phyloP scores from a whole-genome alignment of 2,113 vertebrate species.

The Nothoprocta perdicaria region DNA sequence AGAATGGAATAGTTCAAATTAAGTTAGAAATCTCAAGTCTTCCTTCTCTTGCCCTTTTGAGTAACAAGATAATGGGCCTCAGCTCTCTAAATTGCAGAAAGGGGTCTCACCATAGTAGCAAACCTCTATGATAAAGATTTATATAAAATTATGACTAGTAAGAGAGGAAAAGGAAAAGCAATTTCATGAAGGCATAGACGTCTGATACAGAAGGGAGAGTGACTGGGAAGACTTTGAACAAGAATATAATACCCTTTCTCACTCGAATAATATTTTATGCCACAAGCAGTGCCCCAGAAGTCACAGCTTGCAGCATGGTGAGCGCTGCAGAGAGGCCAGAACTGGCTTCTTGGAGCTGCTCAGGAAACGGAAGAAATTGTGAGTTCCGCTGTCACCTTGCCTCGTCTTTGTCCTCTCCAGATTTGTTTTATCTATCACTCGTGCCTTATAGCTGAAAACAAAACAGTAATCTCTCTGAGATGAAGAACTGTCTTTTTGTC shows the following conservation, averaged over 20 bases:
- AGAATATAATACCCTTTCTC: neutral
- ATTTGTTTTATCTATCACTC: neutral
- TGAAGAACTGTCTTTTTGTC: neutral
- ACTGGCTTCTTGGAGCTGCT: neutral
- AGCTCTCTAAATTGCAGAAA: conserved; percentile 28
- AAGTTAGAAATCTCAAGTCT: conserved; percentile 38
- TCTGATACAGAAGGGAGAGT: conserved; percentile 1
- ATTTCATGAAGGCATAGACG: neutral
- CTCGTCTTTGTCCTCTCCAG: neutral
- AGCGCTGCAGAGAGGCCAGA: neutral
- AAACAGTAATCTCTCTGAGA: neutral
- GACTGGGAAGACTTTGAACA: neutral
- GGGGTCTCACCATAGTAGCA: conserved; percentile 26
- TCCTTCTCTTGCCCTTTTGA: conserved; percentile 39
- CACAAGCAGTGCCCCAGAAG: neutral
- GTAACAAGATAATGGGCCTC: conserved; percentile 30
- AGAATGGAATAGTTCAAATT: conserved; percentile 38
- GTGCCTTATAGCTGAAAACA: neutral
- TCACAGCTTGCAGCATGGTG: neutral
- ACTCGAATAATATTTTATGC: neutral
- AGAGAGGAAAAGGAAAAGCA: neutral
- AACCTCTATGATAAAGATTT: conserved; percentile 39
- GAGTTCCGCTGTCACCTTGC: neutral
- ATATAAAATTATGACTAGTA: neutral
- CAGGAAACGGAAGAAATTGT: neutral